Evolutionary conservation across 2,113 vertebrate genomes (phyloP).

Genomic region (Nematolebias whitei): DNA sequence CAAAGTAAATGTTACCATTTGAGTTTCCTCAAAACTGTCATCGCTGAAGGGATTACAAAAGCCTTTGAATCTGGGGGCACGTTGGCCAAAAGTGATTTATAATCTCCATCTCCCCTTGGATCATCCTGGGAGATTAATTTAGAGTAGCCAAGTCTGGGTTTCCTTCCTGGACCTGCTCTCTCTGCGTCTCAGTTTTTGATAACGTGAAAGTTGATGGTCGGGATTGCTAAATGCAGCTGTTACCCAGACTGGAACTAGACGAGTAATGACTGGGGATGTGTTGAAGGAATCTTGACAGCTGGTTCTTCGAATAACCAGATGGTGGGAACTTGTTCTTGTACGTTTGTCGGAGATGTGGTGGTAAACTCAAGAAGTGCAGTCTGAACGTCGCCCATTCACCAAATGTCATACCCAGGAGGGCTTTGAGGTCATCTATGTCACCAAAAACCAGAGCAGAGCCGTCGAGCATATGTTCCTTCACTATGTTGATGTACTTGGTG

Average conservation of each 20-base stretch:
- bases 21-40: too few species aligned
- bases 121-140: too few species aligned
- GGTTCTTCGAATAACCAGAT: background rate
- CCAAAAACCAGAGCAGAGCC: slow-evolving; percentile 74
- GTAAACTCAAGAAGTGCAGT: slow-evolving; percentile 74
- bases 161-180: too few species aligned
- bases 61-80: too few species aligned
- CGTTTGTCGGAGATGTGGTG: slow-evolving; percentile 14
- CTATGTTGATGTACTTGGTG: slow-evolving; percentile 57
- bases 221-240: too few species aligned
- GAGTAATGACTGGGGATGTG: slow-evolving; percentile 3
- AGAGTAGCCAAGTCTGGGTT: too few species aligned
- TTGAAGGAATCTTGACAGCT: background rate
- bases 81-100: too few species aligned
- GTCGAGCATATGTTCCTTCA: slow-evolving; percentile 65
- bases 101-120: too few species aligned
- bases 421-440: slow-evolving; percentile 69
- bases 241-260: background rate
- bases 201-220: too few species aligned
- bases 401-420: slow-evolving; percentile 76
- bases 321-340: slow-evolving; percentile 1
- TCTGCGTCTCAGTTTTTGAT: too few species aligned
- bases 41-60: too few species aligned
- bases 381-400: slow-evolving; percentile 79
- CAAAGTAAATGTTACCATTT: too few species aligned